These are phyloP conservation scores for Palaemon carinicauda DNA, from an alignment of 1,140 invertebrate genomes.

Conservation along the genomic window DNA sequence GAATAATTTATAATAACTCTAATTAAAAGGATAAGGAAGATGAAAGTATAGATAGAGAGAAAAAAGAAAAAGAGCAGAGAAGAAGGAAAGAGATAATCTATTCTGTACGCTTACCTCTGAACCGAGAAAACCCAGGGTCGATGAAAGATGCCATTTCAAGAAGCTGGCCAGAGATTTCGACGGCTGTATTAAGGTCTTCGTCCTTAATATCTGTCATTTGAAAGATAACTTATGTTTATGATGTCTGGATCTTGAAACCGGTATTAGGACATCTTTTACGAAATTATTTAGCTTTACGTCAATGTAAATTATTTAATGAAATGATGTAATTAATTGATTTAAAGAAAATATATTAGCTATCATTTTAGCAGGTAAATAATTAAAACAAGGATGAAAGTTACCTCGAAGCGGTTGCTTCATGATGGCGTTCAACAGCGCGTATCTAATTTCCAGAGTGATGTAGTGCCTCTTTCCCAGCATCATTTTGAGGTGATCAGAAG, in stretches of 20 bases:
- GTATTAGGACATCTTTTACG: no score
- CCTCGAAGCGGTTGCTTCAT: neutral
- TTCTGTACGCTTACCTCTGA: conserved; percentile 21
- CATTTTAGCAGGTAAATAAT: neutral
- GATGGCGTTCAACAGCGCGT: conserved; percentile 21
- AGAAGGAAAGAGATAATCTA: no score
- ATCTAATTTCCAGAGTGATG: conserved; percentile 14
- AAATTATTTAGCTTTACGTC: no score
- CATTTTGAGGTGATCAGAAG: neutral
- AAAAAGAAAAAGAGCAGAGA: no score
- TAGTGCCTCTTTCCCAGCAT: conserved; percentile 43
- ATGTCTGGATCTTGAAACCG: no score
- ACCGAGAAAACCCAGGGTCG: conserved; percentile 37
- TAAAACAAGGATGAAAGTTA: neutral
- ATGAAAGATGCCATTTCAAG: conserved; percentile 10
- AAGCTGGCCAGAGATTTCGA: conserved; percentile 12
- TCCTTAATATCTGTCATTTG: conserved; percentile 8
- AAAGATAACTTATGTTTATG: neutral
- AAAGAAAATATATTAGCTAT: neutral
- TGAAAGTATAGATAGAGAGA: no score
- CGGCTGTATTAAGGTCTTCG: neutral
- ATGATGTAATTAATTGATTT: neutral
- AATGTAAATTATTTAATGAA: no score
- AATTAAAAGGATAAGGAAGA: no score
- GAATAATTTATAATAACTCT: no score